Evolutionary conservation across 2,113 vertebrate species (phyloP).

Genomic region (Mohoua ochrocephala): DNA sequence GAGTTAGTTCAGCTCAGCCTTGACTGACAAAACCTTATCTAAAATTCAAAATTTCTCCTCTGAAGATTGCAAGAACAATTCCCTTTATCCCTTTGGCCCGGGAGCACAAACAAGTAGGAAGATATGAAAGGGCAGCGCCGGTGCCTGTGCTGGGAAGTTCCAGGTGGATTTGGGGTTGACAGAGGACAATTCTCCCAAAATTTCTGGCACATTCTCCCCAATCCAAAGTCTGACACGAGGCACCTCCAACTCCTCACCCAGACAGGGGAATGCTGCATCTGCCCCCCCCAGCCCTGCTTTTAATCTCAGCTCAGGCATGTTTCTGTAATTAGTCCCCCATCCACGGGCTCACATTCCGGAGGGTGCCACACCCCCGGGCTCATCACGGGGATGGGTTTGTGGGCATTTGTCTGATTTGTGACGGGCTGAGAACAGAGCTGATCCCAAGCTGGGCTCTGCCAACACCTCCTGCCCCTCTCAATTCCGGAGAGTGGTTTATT

Average conservation of each 20-base stretch:
- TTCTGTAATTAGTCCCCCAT: too few relatives aligned
- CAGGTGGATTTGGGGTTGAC: neutral
- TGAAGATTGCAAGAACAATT: neutral
- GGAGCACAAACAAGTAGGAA: neutral
- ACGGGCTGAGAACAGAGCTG: fast-evolving
- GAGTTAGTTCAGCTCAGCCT: neutral
- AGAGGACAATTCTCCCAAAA: neutral
- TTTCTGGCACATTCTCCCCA: neutral
- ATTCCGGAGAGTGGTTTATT: neutral
- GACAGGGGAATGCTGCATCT: fast-evolving
- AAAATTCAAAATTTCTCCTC: neutral
- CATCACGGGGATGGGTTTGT: neutral
- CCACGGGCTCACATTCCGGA: fast-evolving
- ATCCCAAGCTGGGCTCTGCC: neutral
- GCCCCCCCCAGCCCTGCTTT: neutral
- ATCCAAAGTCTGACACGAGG: fast-evolving
- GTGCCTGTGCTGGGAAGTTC: neutral
- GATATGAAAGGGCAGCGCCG: neutral
- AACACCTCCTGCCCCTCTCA: neutral
- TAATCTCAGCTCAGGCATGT: neutral
- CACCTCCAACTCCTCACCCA: neutral
- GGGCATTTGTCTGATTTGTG: neutral
- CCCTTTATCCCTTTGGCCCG: neutral
- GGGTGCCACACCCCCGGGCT: neutral
- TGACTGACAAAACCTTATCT: slow-evolving; percentile 17